Evolutionary conservation across 1,140 invertebrate genomes (phyloP), one percentile per base, ranked within the genome.

Genomic region (Drosophila mayri): DNA sequence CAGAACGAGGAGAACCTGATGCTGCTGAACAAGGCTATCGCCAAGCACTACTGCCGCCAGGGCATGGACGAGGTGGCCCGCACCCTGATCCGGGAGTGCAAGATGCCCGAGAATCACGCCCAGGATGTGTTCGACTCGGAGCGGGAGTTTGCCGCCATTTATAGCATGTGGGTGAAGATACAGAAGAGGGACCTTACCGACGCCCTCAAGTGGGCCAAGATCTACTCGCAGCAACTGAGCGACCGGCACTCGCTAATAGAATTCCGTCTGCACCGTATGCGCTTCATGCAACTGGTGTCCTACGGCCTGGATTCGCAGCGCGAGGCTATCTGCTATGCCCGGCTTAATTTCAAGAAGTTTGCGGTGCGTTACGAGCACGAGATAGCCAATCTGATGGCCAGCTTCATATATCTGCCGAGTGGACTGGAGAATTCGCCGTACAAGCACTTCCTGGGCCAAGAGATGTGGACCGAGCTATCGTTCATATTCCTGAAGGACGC

Each of bases 11-110:
- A 96, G 46, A 98, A 98, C 87, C 94, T 95, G 38, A 95, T 96
- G 73, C 94, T 98, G 16, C 93, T 99, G 44, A 99, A 99, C 93
- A 96, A 98, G 94, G 97, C 98, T n/a, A 97, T 99, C 43, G 98
- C 97, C 84, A 97, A 99, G 92, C 98, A 99, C 94, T 98, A 99
- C 92, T 97, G 98, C 92, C 95, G 98, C 68, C 97, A 99, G 93
- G 98, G 98, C 47, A 96, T 97, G 95, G 94, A 98, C 41, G 96
- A 98, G 74, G 97, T 98, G 65, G 97, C 97, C 18, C 96, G 98
- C 92, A 95, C 96, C 86, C 93, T 99, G 72, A 95, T 96, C 11
- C 92, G 93, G 58, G 97, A 98, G 93, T 95, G 97, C 70, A 94
- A 95, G 60, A 94, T 97, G 65, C 94, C 95, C 75, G 95, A 96